phyloP scores from a whole-genome alignment of 1,140 invertebrate genomes.

The Drosophila nigromelanica region DNA sequence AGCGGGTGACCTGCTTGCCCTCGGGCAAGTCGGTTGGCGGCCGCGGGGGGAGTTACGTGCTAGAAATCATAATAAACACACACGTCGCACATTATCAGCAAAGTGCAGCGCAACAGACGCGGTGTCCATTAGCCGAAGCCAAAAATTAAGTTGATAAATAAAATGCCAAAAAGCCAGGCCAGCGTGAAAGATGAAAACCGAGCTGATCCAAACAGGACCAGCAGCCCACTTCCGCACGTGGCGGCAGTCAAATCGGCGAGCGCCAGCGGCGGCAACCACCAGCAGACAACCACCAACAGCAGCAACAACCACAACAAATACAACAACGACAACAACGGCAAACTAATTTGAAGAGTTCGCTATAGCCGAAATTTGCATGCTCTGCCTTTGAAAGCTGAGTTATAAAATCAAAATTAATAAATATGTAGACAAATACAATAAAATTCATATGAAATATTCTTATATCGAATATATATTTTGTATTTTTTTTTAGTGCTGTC shows the following conservation, averaged over 20 bases:
- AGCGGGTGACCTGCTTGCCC: not conserved
- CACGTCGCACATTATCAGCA: slow-evolving; percentile 72
- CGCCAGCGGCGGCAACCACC: slow-evolving; percentile 33
- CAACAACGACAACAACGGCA: slow-evolving; percentile 11
- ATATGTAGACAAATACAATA: not conserved
- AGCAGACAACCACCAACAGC: slow-evolving; percentile 29
- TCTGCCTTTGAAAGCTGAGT: not conserved
- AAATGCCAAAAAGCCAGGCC: slow-evolving; percentile 61
- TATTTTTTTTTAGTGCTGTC: no score
- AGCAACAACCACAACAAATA: slow-evolving; percentile 14
- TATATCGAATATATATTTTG: no score
- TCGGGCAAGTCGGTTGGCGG: not conserved
- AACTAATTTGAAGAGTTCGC: slow-evolving; percentile 1
- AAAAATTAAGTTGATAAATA: slow-evolving; percentile 80
- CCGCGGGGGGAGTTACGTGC: slow-evolving; percentile 16
- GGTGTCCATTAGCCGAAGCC: slow-evolving; percentile 68
- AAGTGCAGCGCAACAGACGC: slow-evolving; percentile 54
- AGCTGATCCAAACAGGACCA: slow-evolving; percentile 1
- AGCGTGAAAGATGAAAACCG: slow-evolving; percentile 72
- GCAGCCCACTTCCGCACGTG: slow-evolving; percentile 51
- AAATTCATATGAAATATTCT: no score
- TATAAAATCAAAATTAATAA: not conserved
- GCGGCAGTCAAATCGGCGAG: slow-evolving; percentile 57
- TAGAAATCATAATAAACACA: slow-evolving; percentile 76
- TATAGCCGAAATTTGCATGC: slow-evolving; percentile 3